Evolutionary conservation across 30 jellyfish, hydroid and myxozoan genomes (phyloP).

Genomic region (Aurelia sp.): DNA sequence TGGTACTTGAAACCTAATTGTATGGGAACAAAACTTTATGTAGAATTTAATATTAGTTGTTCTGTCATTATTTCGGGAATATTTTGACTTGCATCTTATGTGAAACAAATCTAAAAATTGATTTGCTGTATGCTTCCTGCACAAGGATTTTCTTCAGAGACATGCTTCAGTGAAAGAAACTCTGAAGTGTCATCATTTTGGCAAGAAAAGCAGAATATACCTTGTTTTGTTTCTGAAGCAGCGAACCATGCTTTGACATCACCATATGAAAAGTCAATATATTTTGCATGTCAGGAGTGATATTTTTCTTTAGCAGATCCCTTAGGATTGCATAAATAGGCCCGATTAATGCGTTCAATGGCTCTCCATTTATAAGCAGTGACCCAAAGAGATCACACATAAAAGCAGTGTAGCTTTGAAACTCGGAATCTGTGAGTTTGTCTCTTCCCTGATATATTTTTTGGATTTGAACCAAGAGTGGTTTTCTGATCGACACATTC

Average conservation of each 20-base stretch:
- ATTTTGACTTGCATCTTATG: too few species aligned
- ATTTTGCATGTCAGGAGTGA: constrained; percentile 11
- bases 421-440: constrained; percentile 25
- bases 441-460: constrained; percentile 46
- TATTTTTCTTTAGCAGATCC: constrained; percentile 40
- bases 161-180: too few species aligned
- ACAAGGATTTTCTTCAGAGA: too few species aligned
- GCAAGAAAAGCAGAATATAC: background rate
- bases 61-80: too few species aligned
- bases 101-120: too few species aligned
- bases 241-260: constrained; percentile 34
- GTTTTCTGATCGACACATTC: constrained; percentile 30
- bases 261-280: constrained; percentile 39
- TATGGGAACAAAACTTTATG: too few species aligned
- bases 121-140: too few species aligned
- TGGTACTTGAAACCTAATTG: too few species aligned
- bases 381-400: constrained; percentile 68
- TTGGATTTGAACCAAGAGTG: constrained; percentile 57
- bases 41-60: too few species aligned
- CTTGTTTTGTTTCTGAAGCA: constrained; percentile 35
- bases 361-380: constrained; percentile 31
- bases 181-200: too few species aligned
- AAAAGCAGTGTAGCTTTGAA: constrained; percentile 49
- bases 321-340: constrained; percentile 66
- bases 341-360: constrained; percentile 51